Evolutionary conservation across 2,113 vertebrate genomes (phyloP).

Genomic region (Redunca redunca): DNA sequence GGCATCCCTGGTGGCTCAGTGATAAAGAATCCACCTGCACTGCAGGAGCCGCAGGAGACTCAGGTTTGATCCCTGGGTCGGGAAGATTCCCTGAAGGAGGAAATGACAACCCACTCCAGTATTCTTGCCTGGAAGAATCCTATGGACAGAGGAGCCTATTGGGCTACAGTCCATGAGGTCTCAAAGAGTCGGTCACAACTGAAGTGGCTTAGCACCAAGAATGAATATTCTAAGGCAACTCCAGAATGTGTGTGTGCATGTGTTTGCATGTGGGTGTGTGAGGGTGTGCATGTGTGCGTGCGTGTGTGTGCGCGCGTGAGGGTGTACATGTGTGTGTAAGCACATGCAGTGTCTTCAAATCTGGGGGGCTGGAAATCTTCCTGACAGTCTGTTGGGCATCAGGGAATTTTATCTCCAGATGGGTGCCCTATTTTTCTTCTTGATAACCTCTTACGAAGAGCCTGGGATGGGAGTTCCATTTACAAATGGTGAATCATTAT

Average conservation of each 20-base stretch:
- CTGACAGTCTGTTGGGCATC: conserved; percentile 60
- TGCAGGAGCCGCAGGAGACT: not conserved
- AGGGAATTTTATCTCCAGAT: conserved; percentile 67
- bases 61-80: not conserved
- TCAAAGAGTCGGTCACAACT: not conserved
- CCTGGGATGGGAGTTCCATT: conserved; percentile 62
- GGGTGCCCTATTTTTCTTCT: conserved; percentile 71
- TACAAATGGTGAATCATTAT: conserved; percentile 71
- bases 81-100: not conserved
- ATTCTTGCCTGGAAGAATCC: not conserved
- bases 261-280: not conserved
- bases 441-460: conserved; percentile 67
- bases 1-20: not conserved
- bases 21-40: not conserved
- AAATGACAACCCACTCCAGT: not conserved
- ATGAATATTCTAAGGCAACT: not conserved
- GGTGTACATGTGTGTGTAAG: not conserved
- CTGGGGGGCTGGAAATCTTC: conserved; percentile 44
- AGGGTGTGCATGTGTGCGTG: not conserved
- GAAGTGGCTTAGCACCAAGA: not conserved
- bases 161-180: not conserved
- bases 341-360: not conserved
- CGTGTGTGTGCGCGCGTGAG: not conserved
- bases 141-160: not conserved
- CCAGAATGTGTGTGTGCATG: not conserved